Evolutionary conservation across 2,797 vertebrate genomes (phyloP), one percentile per base, ranked within the genome.

Genomic region (Galago senegalensis): DNA sequence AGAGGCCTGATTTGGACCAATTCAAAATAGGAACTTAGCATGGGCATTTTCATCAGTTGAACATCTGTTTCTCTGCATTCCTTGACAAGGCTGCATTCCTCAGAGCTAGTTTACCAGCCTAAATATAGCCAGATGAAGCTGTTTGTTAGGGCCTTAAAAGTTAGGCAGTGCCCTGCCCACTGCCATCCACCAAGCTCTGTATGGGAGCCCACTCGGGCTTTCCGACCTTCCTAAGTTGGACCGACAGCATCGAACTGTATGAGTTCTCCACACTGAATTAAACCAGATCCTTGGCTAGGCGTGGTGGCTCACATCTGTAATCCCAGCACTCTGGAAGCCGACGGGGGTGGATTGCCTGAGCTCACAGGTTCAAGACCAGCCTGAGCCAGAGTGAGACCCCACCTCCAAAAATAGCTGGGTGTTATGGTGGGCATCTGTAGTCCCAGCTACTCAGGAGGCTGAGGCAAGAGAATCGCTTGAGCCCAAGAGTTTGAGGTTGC

Each of bases 71-170:
- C 95, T 61, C 56, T 79, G 20, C 84, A 92, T 95, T 96, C 86
- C 77, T 94, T 63, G 69, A 70, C 70, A 93, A 58, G 40, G 49
- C 87, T 93, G 69, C 69, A 84, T 70, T 95, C 93, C 84, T 88
- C 75, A 73, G 92, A 29, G 95, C 31, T 93, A 34, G 60, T 95
- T 94, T 89, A 80, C 87, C 70, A 21, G 37, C 18, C 93, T 91
- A 97, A 96, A 97, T 90, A 96, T 90, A 90, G 70, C 58, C 49
- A 72, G 73, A 46, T 87, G 46, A 58, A 65, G 88, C 94, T 73
- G 31, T 87, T 70, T 93, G n/a, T 43, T 82, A 83, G 70, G 60
- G n/a, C 73, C 56, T 95, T 82, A 49, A 79, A 85, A 87, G 58
- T 95, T 95, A 87, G 0, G 17, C 70, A 89, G 60, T 58, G 13